phyloP scores from a whole-genome alignment of 2,888 invertebrate species.

The Odontocolon sp. region DNA sequence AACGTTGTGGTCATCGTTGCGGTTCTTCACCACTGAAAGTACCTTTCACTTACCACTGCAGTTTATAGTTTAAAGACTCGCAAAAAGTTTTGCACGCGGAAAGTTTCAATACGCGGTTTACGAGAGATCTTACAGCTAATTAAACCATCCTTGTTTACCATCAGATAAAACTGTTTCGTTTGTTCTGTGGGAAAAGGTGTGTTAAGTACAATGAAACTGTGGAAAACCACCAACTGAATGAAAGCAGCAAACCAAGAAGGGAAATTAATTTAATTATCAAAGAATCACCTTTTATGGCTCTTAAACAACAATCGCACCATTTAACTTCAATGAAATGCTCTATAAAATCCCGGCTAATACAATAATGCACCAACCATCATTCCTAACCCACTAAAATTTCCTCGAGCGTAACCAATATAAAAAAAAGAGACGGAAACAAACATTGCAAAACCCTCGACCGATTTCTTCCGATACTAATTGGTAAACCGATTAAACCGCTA shows the following conservation, averaged over 20 bases:
- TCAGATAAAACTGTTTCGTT: too few species aligned
- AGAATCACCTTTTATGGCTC: too few species aligned
- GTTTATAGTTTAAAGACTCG: background rate
- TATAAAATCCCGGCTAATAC: too few species aligned
- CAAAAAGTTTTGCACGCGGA: background rate
- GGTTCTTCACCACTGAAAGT: background rate
- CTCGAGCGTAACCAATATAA: background rate
- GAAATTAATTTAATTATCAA: too few species aligned
- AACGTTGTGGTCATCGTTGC: too few species aligned
- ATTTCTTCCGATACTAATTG: conserved; percentile 26
- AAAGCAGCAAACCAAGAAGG: too few species aligned
- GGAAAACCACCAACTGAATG: background rate
- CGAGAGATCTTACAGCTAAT: background rate
- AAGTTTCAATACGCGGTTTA: background rate
- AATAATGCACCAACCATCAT: too few species aligned
- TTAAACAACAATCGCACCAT: too few species aligned
- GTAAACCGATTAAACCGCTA: conserved; percentile 46
- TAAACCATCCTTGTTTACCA: too few species aligned
- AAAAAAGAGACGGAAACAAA: background rate
- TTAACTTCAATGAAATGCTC: too few species aligned
- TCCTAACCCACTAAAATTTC: background rate
- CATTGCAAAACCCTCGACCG: background rate
- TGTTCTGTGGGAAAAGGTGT: background rate
- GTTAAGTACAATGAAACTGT: background rate
- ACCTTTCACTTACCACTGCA: background rate